phyloP scores from a whole-genome alignment of 1,140 invertebrate genomes.

The Mercenaria mercenaria region DNA sequence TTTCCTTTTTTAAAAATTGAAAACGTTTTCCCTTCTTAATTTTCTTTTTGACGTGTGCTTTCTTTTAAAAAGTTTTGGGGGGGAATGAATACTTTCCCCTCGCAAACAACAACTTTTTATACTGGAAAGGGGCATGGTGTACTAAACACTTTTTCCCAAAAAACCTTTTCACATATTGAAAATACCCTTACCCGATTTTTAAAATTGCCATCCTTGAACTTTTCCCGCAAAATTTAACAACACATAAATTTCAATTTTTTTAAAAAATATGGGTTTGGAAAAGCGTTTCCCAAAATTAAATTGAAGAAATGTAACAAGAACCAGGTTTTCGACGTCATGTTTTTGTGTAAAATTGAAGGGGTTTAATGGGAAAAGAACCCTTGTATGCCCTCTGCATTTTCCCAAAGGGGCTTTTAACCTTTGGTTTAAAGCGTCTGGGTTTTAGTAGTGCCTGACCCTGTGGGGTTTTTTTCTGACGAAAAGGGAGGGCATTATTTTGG shows the following conservation, averaged over 20 bases:
- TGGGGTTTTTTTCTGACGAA: slow-evolving; percentile 57
- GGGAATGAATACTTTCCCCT: slow-evolving; percentile 63
- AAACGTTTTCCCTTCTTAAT: not conserved
- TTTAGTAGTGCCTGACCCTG: slow-evolving; percentile 61
- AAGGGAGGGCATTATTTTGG: not conserved
- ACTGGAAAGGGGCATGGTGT: no score
- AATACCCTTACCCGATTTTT: slow-evolving; percentile 44
- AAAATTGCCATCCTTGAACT: slow-evolving; percentile 8
- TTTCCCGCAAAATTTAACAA: slow-evolving; percentile 9
- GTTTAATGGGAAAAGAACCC: not conserved
- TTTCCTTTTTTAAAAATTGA: slow-evolving; percentile 48
- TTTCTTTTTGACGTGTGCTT: slow-evolving; percentile 10
- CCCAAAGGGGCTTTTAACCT: slow-evolving; percentile 33
- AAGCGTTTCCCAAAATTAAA: not conserved
- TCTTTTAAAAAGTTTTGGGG: slow-evolving; percentile 61
- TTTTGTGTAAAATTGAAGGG: no score
- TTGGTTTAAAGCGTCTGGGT: slow-evolving; percentile 61
- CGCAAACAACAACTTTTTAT: slow-evolving; percentile 41
- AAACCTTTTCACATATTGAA: no score
- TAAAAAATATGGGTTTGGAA: not conserved
- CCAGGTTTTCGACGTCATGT: not conserved
- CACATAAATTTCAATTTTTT: not conserved
- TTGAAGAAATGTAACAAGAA: not conserved
- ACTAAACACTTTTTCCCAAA: no score
- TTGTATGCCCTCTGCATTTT: slow-evolving; percentile 36